Evolutionary conservation across 2,888 invertebrate species (phyloP), one percentile per base, ranked within the genome.

Genomic region (Hartigia nigra): DNA sequence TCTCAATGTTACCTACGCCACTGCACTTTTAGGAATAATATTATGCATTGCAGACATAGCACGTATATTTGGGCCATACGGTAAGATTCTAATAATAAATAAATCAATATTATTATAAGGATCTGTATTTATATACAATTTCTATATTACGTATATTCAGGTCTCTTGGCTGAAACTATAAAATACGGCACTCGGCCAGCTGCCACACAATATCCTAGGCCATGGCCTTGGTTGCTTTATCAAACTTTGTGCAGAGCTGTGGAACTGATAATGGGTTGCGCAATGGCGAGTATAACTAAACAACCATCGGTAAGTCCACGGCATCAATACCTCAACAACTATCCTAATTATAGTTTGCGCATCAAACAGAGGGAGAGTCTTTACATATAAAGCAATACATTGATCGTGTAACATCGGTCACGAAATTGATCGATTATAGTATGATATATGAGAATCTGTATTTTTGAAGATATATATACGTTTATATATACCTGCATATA

Each of bases 151-250:
- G 23, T 55, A 34, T 12, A 31, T 82, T 36, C 78, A 91, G 91
- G 91, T 74, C 82, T 90, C 31, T 78, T 89, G 12, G 88, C 89
- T 1, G 90, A 90, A 74, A 86, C 83, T 23, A 82, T 87, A 5
- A 87, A 84, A 34, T 86, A 87, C 39, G 88, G 87, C 74, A 83
- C 85, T 0, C 84, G 84, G 34, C 86, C 88, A 23, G 69, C 84
- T 34, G 12, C 82, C 3, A 77, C 82, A 12, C 87, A 88, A 79
- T 85, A 90, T 69, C 91, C 92, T 0, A 88, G 83, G 76, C 92
- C 93, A 12, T 93, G 93, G 93, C 93, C 93, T 1, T 94, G 94
- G 94, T 91, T 94, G 76, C 86, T 92, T 36, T 93, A 93, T 84
- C 93, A 94, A 85, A 93, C 94, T 0, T 77, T 92, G 1, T 92